A percentile compares a stretch with the other conserved stretches of the same genome.
Evolutionary conservation across 2,888 invertebrate species (phyloP).

Genomic region (Taenaris catops): DNA sequence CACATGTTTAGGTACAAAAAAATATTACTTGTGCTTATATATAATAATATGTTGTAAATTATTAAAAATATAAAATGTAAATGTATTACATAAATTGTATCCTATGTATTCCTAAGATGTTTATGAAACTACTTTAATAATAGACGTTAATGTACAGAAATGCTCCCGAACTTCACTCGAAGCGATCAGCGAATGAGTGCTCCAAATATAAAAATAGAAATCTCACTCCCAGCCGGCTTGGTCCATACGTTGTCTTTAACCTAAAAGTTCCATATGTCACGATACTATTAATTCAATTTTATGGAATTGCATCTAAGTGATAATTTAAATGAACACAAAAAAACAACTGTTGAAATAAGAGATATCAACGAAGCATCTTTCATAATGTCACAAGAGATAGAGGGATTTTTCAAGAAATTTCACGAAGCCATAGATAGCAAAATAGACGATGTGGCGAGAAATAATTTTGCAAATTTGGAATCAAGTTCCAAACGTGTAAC

Average conservation of each 20-base stretch:
- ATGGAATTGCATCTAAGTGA: too few species aligned
- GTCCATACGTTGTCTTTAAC: conserved; percentile 42
- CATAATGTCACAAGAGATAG: conserved; percentile 52
- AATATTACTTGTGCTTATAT: too few species aligned
- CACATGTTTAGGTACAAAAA: too few species aligned
- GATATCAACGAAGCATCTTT: conserved; percentile 1
- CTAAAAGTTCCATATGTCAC: conserved; percentile 25
- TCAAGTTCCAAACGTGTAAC: conserved; percentile 83
- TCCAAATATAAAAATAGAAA: conserved; percentile 68
- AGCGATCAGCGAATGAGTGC: conserved; percentile 51
- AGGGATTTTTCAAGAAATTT: conserved; percentile 82
- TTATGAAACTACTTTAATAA: conserved; percentile 4
- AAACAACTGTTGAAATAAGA: conserved; percentile 23
- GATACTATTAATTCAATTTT: background rate
- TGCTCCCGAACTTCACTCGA: conserved; percentile 35
- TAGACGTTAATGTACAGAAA: conserved; percentile 11
- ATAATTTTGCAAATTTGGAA: conserved; percentile 81
- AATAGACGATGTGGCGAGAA: conserved; percentile 77
- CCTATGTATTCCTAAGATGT: too few species aligned
- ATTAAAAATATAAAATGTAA: background rate
- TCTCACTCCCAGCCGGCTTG: conserved; percentile 46
- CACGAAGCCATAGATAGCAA: conserved; percentile 80
- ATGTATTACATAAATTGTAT: background rate
- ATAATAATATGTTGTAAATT: too few species aligned
- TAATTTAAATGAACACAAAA: too few species aligned